Evolutionary conservation across 2,888 invertebrate species (phyloP), one percentile per base, ranked within the genome.

Genomic region (Caenorhabditis angaria): DNA sequence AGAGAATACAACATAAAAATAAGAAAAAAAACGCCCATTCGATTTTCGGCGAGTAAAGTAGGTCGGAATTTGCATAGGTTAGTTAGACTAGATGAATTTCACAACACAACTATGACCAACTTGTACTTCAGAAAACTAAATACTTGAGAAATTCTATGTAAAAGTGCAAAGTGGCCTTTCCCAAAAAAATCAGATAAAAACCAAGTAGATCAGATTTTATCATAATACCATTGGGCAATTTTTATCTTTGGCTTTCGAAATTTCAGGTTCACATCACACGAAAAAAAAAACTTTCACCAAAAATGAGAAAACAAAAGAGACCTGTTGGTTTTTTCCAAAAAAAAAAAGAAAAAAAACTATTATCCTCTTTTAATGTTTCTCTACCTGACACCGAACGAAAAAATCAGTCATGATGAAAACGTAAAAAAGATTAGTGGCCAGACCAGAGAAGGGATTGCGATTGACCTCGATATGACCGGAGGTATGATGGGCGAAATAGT

Each of bases 361-460:
- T 41, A 41, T 41, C 41, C 41, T 41, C 41, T 41, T 10, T 41
- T 41, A 18, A 18, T 41, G 14, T 41, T 18, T 41, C 8, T 14
- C 41, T 41, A 14, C 32, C 32, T 32, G 32, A 32, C 32, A 32
- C 32, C 41, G 18, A 41, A 12, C 10, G 18, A 12, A 12, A 41
- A 41, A 41, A 41, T 41, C 41, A 41, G 41, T 41, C 41, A 41
- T 41, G 41, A 41, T 41, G 41, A 41, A 41, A 41, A 41, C 41
- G 41, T 41, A 41, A 41, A 41, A 41, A 41, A 41, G 41, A 41
- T 41, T 41, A 41, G 41, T 41, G 41, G 41, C 18, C 41, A 41
- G 18, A n/a, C n/a, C n/a, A n/a, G n/a, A n/a, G 18, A 32, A 14
- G 41, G 41, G 41, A 14, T 41, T 41, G 41, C 41, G 41, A 41